Conservation (phyloP, 1,140 invertebrate species). For the Conus ventricosus region DNA sequence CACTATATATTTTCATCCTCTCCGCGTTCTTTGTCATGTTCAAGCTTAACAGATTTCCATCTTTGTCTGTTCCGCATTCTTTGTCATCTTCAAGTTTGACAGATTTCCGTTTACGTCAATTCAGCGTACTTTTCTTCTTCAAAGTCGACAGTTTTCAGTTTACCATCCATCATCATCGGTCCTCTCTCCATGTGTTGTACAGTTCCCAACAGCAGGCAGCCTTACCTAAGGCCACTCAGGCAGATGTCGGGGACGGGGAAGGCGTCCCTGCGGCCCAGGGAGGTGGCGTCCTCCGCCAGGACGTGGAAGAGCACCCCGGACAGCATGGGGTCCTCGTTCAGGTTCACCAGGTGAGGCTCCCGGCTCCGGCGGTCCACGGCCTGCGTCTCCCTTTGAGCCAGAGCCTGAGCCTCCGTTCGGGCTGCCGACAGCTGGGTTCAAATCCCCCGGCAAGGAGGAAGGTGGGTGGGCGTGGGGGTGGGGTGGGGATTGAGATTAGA, state of each 20-base stretch:
- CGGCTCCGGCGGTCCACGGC: slow-evolving; percentile 57
- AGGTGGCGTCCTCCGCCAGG: slow-evolving; percentile 63
- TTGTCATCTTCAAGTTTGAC: too few species aligned
- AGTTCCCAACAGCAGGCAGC: background rate
- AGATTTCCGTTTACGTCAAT: too few species aligned
- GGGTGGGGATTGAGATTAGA: too few species aligned
- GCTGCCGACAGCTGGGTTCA: slow-evolving; percentile 58
- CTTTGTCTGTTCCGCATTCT: too few species aligned
- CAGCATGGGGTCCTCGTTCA: slow-evolving; percentile 75
- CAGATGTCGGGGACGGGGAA: slow-evolving; percentile 65
- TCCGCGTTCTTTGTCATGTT: too few species aligned
- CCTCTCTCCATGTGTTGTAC: too few species aligned
- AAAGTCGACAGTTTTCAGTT: too few species aligned
- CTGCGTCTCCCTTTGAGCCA: slow-evolving; percentile 41
- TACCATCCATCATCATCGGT: too few species aligned
- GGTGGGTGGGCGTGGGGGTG: too few species aligned
- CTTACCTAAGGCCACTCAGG: slow-evolving; percentile 72
- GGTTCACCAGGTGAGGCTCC: slow-evolving; percentile 71
- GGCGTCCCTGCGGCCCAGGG: slow-evolving; percentile 71
- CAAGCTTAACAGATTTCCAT: too few species aligned
- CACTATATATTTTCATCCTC: too few species aligned
- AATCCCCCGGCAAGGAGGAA: background rate
- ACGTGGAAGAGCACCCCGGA: slow-evolving; percentile 74
- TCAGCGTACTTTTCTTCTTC: too few species aligned
- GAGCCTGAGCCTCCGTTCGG: slow-evolving; percentile 56